Evolutionary conservation across 2,113 vertebrate genomes (phyloP).

Genomic region (Xyliphius kryptos): DNA sequence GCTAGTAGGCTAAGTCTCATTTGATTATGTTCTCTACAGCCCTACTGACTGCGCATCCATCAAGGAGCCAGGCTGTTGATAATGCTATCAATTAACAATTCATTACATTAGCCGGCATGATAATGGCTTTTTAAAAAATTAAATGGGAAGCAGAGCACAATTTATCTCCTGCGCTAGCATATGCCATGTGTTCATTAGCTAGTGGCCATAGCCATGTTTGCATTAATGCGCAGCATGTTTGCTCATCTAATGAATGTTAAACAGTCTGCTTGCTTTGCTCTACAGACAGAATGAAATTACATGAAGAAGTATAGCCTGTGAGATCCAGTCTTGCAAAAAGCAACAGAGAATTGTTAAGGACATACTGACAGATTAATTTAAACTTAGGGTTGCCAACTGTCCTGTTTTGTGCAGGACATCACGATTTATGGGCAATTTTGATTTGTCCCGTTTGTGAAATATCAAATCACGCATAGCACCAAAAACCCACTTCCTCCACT

Average conservation of each 20-base stretch:
- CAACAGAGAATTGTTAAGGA: no score
- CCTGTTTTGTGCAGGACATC: no score
- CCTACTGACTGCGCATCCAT: constrained; percentile 29
- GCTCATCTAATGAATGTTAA: constrained; percentile 27
- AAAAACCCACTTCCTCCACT: no score
- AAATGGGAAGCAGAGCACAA: constrained; percentile 22
- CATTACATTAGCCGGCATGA: constrained; percentile 39
- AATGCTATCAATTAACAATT: constrained; percentile 44
- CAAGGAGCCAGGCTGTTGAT: constrained; percentile 24
- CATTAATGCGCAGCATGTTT: constrained; percentile 7
- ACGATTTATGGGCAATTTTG: no score
- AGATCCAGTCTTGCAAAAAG: no score
- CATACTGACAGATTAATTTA: no score
- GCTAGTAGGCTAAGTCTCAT: constrained; percentile 1
- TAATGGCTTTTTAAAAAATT: constrained; percentile 33
- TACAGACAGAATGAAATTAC: no score
- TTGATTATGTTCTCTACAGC: constrained; percentile 15
- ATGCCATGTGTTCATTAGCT: constrained; percentile 38
- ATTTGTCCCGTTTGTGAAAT: no score
- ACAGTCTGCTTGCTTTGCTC: constrained; percentile 32
- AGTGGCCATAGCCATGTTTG: constrained; percentile 21
- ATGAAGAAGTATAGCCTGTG: no score
- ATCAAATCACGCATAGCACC: no score
- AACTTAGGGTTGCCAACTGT: no score
- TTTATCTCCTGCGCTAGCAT: constrained; percentile 39